Base-by-base conservation (phyloP, 2,113 vertebrate genomes). In the Crotalus tigris region DNA sequence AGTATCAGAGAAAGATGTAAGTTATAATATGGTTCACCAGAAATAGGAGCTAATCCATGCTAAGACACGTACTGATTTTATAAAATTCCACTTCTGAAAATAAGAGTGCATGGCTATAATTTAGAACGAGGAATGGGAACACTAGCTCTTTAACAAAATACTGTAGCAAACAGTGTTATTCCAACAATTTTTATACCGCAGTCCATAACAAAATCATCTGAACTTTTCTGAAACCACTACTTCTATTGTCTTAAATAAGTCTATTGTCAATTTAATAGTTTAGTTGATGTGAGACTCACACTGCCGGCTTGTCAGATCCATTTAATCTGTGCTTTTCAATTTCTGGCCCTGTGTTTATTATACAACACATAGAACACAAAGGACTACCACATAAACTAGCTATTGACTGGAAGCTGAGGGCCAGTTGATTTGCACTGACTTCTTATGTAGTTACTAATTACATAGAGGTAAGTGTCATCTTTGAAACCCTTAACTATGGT, bases 1-100 rank as follows among this genome's bases (percentile, higher is more conserved):
- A 96, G 96, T 94, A 93, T 96, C 90, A 91, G 93, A 93, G 51
- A 24, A 96, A 94, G 93, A 89, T 33, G 87, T 0, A 93, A 85
- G 94, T 89, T 94, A 85, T 87, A 88, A 93, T 87, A 75, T 90
- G 92, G 91, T 64, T 96, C 59, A 3, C 46, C 85, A 29, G 55
- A 88, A 51, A 53, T 29, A 19, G 85, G 49, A 15, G 26, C 21
- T 64, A 49, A 92, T 81, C 23, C 29, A 75, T 93, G 10, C 53
- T n/a, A 44, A 24, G 88, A 92, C 21, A 5, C 3, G 89, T 89
- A 54, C 13, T 92, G 51, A 90, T 21, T 46, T 13, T 75, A 51
- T 0, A 29, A 88, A 51, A 29, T 26, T 2, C 23, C 53, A 29
- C 51, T 44, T 87, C 13, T n/a, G 51, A 61, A 33, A 39, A 44